Percentiles rank a stretch among this genome's conserved stretches.
phyloP scores from a whole-genome alignment of 2,888 invertebrate genomes.

The Apodemia duryi region DNA sequence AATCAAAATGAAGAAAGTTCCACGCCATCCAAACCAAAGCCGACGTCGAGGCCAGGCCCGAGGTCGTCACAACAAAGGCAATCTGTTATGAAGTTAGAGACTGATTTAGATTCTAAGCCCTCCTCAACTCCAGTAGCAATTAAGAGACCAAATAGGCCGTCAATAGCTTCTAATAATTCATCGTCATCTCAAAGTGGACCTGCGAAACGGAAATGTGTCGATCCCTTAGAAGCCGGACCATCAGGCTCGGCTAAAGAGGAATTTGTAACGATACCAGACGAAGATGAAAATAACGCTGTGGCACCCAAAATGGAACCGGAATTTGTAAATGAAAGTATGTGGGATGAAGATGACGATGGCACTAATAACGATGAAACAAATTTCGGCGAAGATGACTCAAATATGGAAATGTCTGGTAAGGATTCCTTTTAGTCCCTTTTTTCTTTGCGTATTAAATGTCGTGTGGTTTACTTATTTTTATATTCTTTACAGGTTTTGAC shows the following conservation, averaged over 20 bases:
- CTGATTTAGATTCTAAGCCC: conserved; percentile 82
- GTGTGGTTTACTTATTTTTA: neutral
- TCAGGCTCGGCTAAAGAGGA: conserved; percentile 77
- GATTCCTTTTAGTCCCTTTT: conserved; percentile 18
- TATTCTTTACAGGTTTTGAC: conserved; percentile 60
- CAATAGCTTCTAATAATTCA: conserved; percentile 80
- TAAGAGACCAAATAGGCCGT: conserved; percentile 83
- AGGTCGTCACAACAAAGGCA: conserved; percentile 82
- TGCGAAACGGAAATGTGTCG: conserved; percentile 78
- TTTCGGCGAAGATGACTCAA: conserved; percentile 83
- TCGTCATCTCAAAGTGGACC: conserved; percentile 80
- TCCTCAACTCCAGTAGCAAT: conserved; percentile 80
- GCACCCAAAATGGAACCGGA: conserved; percentile 84
- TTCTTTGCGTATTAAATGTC: neutral
- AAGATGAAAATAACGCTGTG: conserved; percentile 77
- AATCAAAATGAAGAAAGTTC: conserved; percentile 80
- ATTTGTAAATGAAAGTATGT: conserved; percentile 81
- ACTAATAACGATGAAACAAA: conserved; percentile 81
- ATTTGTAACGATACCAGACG: conserved; percentile 75
- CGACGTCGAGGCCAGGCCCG: conserved; percentile 80
- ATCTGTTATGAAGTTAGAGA: conserved; percentile 81
- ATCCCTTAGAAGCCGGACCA: conserved; percentile 81
- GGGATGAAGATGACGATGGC: conserved; percentile 81
- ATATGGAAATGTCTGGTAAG: conserved; percentile 81
- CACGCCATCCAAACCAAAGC: conserved; percentile 79